Percentiles rank a stretch among this genome's conserved stretches.
These are phyloP conservation scores for Drosophila leontia DNA, from an alignment of 1,140 invertebrate genomes.

Conservation along the genomic window DNA sequence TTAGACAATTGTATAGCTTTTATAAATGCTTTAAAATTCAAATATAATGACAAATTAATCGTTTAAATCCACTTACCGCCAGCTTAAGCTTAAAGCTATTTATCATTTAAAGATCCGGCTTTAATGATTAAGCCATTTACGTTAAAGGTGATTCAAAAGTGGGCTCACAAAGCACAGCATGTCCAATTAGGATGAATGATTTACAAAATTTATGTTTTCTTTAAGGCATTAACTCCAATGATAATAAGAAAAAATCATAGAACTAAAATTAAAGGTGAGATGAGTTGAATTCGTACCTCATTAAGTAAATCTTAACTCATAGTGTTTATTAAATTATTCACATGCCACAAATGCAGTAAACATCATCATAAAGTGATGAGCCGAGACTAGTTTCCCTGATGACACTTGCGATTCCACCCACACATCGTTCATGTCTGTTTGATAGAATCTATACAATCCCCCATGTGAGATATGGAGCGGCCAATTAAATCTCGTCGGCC, in stretches of 20 bases:
- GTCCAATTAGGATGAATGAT: background rate
- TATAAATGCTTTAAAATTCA: background rate
- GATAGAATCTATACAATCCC: slow-evolving; percentile 15
- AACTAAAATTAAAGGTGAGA: background rate
- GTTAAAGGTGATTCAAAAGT: background rate
- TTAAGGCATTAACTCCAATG: background rate
- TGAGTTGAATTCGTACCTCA: background rate
- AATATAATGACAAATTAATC: slow-evolving; percentile 6
- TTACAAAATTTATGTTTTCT: background rate
- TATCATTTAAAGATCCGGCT: slow-evolving; percentile 16
- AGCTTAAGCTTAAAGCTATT: background rate
- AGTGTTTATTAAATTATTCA: background rate
- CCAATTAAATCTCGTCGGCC: slow-evolving; percentile 37
- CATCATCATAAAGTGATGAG: background rate
- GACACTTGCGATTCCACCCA: slow-evolving; percentile 10
- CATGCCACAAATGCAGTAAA: background rate
- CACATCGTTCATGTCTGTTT: background rate
- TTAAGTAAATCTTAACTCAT: background rate
- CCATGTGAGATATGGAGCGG: slow-evolving; percentile 7
- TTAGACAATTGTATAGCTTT: background rate
- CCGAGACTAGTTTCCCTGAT: background rate
- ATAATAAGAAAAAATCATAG: background rate
- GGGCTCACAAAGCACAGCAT: background rate
- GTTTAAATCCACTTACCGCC: slow-evolving; percentile 14
- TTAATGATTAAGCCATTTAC: slow-evolving; percentile 1